A percentile compares a stretch with the other conserved stretches of the same genome.
Evolutionary conservation across 2,797 vertebrate species (phyloP).

Genomic region (Microtus californicus): DNA sequence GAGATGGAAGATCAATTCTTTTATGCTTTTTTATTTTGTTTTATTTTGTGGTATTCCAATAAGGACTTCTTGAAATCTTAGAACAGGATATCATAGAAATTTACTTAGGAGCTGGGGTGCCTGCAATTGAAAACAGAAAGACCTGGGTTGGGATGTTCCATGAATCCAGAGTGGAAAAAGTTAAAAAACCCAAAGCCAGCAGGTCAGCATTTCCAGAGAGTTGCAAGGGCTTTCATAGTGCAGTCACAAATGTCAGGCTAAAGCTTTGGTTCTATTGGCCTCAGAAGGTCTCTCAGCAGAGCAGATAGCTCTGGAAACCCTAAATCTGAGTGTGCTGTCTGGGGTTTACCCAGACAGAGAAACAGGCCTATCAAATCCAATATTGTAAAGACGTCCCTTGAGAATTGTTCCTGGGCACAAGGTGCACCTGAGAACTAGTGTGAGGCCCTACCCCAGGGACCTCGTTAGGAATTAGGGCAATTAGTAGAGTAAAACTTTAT

Average conservation of each 20-base stretch:
- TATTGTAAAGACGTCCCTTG: background rate
- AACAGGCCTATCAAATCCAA: background rate
- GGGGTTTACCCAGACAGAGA: background rate
- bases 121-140: background rate
- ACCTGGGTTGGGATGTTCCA: background rate
- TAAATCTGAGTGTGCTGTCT: background rate
- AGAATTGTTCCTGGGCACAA: background rate
- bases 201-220: background rate
- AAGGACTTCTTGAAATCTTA: slow-evolving; percentile 29
- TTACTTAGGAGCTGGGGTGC: background rate
- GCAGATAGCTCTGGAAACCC: background rate
- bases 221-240: background rate
- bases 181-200: background rate
- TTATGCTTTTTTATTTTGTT: background rate
- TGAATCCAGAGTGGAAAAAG: background rate
- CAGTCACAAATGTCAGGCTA: background rate
- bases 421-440: background rate
- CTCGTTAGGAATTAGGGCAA: background rate
- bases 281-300: background rate
- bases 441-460: background rate
- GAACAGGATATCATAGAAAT: background rate
- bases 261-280: background rate
- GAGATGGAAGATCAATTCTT: background rate
- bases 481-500: background rate
- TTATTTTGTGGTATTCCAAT: background rate